A percentile compares a stretch with the other conserved stretches of the same genome.
Conservation (phyloP, 2,797 vertebrate genomes). For the Eupleurogrammus muticus region DNA sequence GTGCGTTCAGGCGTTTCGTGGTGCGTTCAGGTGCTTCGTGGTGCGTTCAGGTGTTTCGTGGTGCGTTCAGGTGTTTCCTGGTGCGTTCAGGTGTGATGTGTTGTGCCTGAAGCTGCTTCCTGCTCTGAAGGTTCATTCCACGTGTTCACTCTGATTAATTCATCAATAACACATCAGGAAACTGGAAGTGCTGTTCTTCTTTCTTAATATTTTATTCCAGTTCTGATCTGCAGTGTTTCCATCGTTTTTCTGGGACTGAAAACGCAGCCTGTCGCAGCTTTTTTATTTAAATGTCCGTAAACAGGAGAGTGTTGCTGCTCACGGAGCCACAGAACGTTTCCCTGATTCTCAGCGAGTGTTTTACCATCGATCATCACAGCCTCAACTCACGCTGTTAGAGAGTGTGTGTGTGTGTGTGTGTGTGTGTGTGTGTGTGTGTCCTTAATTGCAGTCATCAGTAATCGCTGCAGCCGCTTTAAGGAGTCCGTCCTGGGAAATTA, state of each 20-base stretch:
- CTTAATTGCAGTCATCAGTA: constrained; percentile 63
- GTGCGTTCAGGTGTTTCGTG: too few species aligned
- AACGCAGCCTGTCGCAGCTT: constrained; percentile 22
- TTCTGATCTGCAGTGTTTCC: constrained; percentile 30
- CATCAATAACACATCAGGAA: neutral
- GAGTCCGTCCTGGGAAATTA: constrained; percentile 73
- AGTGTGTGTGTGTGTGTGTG: constrained; percentile 60
- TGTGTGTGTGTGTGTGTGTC: constrained; percentile 39
- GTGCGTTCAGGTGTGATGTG: too few species aligned
- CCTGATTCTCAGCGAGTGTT: constrained; percentile 59
- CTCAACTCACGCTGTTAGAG: constrained; percentile 79
- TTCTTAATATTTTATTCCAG: constrained; percentile 7
- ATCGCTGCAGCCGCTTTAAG: constrained; percentile 60
- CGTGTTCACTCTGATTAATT: neutral
- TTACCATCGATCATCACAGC: constrained; percentile 63
- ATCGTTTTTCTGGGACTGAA: constrained; percentile 6
- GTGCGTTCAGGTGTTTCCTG: too few species aligned
- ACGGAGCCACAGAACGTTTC: constrained; percentile 53
- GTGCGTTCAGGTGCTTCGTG: too few species aligned
- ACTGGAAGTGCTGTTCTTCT: neutral
- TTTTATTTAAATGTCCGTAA: too few species aligned
- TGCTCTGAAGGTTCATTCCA: neutral
- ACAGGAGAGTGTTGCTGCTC: constrained; percentile 28
- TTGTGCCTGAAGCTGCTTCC: neutral
- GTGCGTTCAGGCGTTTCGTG: too few species aligned